phyloP scores from a whole-genome alignment of 2,888 invertebrate genomes.

The Epicampocera succincta region DNA sequence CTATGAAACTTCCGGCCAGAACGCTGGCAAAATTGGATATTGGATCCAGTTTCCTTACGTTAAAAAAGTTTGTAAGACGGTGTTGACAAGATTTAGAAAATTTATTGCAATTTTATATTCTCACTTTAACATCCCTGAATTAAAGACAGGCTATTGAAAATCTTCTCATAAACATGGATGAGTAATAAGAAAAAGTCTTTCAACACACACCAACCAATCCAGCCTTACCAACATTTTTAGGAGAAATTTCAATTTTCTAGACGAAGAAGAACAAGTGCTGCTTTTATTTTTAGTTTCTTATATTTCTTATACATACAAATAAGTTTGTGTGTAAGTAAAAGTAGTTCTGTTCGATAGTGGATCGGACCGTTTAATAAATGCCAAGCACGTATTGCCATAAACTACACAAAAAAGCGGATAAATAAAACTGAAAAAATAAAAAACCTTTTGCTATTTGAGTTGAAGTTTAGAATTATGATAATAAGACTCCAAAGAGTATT shows the following conservation, averaged over 20 bases:
- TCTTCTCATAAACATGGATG: constrained; percentile 38
- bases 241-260: constrained; percentile 34
- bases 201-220: neutral
- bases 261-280: constrained; percentile 14
- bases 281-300: constrained; percentile 1
- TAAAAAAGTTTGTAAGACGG: too few species aligned
- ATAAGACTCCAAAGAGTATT: constrained; percentile 53
- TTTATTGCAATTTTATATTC: neutral
- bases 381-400: constrained; percentile 61
- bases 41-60: too few species aligned
- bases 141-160: neutral
- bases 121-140: neutral
- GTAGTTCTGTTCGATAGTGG: constrained; percentile 26
- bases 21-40: too few species aligned
- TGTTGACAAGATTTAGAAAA: too few species aligned
- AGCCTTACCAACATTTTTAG: constrained; percentile 28
- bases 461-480: constrained; percentile 57
- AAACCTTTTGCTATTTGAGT: constrained; percentile 39
- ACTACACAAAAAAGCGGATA: constrained; percentile 27
- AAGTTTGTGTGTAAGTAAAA: too few species aligned
- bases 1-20: too few species aligned
- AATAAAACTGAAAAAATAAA: constrained; percentile 12
- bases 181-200: constrained; percentile 49
- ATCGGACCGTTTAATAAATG: constrained; percentile 44
- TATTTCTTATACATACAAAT: neutral